Percentiles rank a stretch among this genome's conserved stretches.
phyloP scores from a whole-genome alignment of 2,797 vertebrate genomes.

The Coccyzus lansbergi region DNA sequence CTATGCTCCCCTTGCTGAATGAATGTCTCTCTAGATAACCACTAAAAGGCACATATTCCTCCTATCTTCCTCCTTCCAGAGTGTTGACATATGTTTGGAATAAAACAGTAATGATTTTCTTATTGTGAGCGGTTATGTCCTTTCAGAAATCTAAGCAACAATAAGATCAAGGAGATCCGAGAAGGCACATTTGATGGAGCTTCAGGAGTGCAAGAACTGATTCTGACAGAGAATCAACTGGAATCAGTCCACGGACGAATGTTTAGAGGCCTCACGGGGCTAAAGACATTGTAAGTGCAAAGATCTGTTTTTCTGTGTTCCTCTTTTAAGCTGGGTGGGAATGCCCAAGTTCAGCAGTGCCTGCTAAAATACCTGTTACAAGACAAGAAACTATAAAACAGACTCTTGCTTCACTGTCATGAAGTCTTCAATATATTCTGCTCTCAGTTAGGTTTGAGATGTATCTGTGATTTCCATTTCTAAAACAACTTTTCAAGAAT shows the following conservation, averaged over 20 bases:
- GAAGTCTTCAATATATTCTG: fast-evolving
- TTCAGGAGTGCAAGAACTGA: constrained; percentile 86
- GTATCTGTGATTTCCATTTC: background rate
- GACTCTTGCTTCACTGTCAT: fast-evolving
- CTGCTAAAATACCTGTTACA: background rate
- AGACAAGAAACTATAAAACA: background rate
- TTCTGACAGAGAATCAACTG: constrained; percentile 94
- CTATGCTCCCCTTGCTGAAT: background rate
- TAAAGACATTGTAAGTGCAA: constrained; percentile 91
- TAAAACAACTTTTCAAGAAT: background rate
- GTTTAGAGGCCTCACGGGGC: constrained; percentile 88
- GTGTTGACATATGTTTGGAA: background rate
- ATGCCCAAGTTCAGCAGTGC: background rate
- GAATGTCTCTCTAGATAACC: background rate
- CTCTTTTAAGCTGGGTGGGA: background rate
- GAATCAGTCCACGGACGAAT: constrained; percentile 87
- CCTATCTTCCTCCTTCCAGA: background rate
- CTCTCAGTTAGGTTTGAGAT: background rate
- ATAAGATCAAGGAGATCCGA: constrained; percentile 92
- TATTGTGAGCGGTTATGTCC: background rate
- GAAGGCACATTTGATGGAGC: constrained; percentile 91
- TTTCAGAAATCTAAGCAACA: constrained; percentile 94
- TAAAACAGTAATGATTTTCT: background rate
- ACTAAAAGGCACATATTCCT: background rate
- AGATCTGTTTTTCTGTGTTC: background rate